A percentile compares a stretch with the other conserved stretches of the same genome.
Evolutionary conservation across 2,888 invertebrate species (phyloP).

Genomic region (Ceriagrion tenellum): DNA sequence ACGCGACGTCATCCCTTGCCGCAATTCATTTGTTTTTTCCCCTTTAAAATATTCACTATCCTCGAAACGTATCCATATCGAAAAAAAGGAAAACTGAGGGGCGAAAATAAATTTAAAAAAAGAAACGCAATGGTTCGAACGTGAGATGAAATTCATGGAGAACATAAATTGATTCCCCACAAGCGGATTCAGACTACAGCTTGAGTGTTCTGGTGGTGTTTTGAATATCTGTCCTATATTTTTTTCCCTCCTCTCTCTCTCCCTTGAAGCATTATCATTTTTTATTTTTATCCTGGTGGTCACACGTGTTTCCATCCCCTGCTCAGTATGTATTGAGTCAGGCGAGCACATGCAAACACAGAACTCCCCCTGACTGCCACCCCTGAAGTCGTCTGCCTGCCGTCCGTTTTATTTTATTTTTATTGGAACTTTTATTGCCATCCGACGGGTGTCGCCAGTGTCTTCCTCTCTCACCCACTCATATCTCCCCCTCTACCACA

Average conservation of each 20-base stretch:
- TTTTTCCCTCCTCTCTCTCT: neutral
- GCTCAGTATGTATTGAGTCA: conserved; percentile 40
- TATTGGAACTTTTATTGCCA: neutral
- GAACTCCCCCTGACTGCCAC: neutral
- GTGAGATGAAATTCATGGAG: neutral
- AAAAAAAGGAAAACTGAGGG: neutral
- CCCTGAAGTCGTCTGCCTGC: neutral
- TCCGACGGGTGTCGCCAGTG: neutral
- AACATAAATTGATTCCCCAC: conserved; percentile 19
- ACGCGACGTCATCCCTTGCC: neutral
- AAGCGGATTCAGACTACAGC: neutral
- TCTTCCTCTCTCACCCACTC: neutral
- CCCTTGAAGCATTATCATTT: neutral
- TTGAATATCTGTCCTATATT: conserved; percentile 5
- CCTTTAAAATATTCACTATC: conserved; percentile 8
- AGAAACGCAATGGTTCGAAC: neutral
- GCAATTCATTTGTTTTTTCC: conserved; percentile 9
- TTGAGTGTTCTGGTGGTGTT: neutral
- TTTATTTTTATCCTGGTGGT: conserved; percentile 10
- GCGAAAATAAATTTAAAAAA: neutral
- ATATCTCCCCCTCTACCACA: neutral
- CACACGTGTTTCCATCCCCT: conserved; percentile 15
- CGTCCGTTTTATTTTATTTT: neutral
- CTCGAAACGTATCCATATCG: neutral
- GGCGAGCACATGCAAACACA: neutral